These are phyloP conservation scores for Microplitis deprimator DNA, from an alignment of 2,888 invertebrate species.

Conservation along the genomic window DNA sequence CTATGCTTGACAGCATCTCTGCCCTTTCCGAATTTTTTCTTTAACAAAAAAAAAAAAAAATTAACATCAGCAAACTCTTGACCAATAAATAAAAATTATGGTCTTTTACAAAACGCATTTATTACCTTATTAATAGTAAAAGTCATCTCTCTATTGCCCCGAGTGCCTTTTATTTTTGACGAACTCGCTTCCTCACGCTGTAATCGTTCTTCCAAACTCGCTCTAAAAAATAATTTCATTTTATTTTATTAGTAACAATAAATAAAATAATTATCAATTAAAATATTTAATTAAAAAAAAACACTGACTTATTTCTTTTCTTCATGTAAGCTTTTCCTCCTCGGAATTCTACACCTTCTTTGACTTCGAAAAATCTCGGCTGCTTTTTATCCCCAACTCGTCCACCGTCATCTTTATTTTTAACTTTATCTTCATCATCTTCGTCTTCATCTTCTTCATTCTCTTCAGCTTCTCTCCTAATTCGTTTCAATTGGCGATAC, in stretches of 20 bases:
- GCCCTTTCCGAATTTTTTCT: conserved; percentile 61
- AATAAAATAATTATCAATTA: no score
- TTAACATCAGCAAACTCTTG: no score
- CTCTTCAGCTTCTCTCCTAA: conserved; percentile 66
- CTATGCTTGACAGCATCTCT: conserved; percentile 78
- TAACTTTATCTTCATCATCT: conserved; percentile 64
- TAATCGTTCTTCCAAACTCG: conserved; percentile 83
- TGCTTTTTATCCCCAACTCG: conserved; percentile 62
- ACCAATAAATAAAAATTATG: no score
- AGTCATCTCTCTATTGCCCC: conserved; percentile 86
- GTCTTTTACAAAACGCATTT: neutral
- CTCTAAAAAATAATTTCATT: conserved; percentile 70
- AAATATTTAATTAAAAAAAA: conserved; percentile 21
- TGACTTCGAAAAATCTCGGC: conserved; percentile 77
- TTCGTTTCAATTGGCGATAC: conserved; percentile 77
- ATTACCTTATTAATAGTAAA: conserved; percentile 77
- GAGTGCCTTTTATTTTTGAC: conserved; percentile 57
- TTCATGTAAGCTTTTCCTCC: conserved; percentile 67
- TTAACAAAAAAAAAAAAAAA: conserved; percentile 25
- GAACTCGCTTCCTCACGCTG: conserved; percentile 70
- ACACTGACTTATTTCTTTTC: conserved; percentile 73
- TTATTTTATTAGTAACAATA: no score
- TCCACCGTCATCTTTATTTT: conserved; percentile 67
- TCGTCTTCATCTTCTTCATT: conserved; percentile 63
- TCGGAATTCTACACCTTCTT: conserved; percentile 77